These are phyloP conservation scores for Pristionchus japonicus DNA, from an alignment of 2,888 invertebrate genomes.

Conservation along the genomic window DNA sequence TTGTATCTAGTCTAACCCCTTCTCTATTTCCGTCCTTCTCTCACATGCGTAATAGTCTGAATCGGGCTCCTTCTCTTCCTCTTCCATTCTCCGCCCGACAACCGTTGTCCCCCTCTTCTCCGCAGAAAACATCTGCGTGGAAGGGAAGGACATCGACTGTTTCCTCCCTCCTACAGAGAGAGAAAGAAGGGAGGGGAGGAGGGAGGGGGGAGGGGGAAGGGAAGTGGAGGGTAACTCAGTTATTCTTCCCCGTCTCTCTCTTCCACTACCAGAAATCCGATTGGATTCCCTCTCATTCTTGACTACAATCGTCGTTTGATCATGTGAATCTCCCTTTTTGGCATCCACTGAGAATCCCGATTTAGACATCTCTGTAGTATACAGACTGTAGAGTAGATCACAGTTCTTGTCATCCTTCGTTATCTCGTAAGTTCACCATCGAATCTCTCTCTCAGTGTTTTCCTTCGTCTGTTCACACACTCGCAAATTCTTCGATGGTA, in stretches of 20 bases:
- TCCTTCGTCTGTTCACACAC: neutral
- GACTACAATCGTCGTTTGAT: neutral
- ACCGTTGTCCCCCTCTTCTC: neutral
- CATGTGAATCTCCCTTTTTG: neutral
- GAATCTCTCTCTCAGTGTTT: neutral
- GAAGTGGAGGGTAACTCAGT: constrained; percentile 22
- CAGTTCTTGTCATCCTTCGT: neutral
- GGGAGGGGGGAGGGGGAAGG: neutral
- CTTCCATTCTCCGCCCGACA: neutral
- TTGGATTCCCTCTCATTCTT: neutral
- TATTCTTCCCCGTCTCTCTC: neutral
- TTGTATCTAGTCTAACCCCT: neutral
- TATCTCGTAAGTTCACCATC: neutral
- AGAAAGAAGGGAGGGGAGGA: neutral
- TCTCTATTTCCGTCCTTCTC: neutral
- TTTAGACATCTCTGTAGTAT: neutral
- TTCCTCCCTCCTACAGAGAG: neutral
- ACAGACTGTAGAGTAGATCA: neutral
- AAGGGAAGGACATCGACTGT: neutral
- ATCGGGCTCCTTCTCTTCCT: neutral
- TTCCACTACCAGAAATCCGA: constrained; percentile 8
- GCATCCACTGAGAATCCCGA: neutral
- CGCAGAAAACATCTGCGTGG: neutral
- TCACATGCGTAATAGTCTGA: neutral
- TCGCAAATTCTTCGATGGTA: neutral